Conservation (phyloP, 2,113 vertebrate species). For the Dasyornis broadbenti region DNA sequence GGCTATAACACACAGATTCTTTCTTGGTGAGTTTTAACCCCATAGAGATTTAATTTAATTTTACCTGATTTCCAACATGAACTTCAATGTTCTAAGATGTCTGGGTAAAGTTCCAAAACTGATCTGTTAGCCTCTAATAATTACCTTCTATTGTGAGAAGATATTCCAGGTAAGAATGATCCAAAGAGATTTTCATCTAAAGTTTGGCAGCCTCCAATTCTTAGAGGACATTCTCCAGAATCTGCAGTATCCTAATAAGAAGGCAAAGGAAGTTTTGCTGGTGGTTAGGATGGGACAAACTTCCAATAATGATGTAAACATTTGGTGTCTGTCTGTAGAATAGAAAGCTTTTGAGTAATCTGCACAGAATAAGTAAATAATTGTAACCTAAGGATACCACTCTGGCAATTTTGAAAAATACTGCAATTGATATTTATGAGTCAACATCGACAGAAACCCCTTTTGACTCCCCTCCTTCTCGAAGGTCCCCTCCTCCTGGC, state of each 20-base stretch:
- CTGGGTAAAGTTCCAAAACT: neutral
- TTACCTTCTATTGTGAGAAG: neutral
- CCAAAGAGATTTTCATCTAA: neutral
- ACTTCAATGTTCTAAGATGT: neutral
- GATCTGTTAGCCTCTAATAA: neutral
- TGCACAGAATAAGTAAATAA: neutral
- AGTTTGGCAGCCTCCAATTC: neutral
- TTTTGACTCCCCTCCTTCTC: neutral
- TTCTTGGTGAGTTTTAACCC: neutral
- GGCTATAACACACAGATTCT: neutral
- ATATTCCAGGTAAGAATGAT: neutral
- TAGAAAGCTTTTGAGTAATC: neutral
- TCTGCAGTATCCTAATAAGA: neutral
- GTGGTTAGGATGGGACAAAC: neutral
- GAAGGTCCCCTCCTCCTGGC: neutral
- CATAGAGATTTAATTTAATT: neutral
- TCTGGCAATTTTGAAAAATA: neutral
- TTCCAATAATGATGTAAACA: neutral
- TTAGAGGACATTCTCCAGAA: neutral
- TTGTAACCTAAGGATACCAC: neutral
- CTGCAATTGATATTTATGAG: neutral
- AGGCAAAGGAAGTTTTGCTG: neutral
- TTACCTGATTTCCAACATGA: neutral
- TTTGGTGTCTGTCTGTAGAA: neutral
- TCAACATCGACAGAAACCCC: neutral